These are phyloP conservation scores for Anagyrus pseudococci DNA, from an alignment of 2,888 invertebrate species.

Conservation along the genomic window DNA sequence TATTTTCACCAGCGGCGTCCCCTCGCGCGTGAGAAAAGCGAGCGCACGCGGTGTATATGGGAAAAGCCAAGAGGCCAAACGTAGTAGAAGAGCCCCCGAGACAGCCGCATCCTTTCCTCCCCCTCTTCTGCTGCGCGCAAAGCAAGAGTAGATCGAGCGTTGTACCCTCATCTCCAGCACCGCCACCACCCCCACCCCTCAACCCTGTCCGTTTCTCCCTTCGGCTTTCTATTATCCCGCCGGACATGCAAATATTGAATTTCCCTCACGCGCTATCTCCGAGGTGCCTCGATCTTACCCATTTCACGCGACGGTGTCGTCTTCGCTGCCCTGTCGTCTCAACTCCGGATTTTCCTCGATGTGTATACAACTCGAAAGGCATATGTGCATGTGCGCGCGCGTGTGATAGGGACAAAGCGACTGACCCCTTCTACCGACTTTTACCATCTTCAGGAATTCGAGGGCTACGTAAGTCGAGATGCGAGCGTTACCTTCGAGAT, in stretches of 20 bases:
- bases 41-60: neutral
- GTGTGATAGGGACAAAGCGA: too few species aligned
- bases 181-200: conserved; percentile 23
- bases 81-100: neutral
- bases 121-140: neutral
- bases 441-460: too few species aligned
- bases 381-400: too few species aligned
- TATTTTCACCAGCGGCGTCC: neutral
- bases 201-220: too few species aligned
- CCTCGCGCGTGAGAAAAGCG: neutral
- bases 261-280: conserved; percentile 37
- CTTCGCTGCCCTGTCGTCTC: neutral
- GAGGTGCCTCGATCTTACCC: conserved; percentile 17
- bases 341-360: too few species aligned
- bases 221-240: conserved; percentile 31
- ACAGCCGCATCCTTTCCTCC: neutral
- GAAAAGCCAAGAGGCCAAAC: neutral
- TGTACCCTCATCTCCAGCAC: conserved; percentile 15
- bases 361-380: too few species aligned
- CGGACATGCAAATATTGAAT: conserved; percentile 53
- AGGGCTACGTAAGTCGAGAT: too few species aligned
- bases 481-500: too few species aligned
- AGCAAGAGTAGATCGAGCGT: neutral
- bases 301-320: neutral
- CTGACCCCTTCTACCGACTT: too few species aligned